These are phyloP conservation scores for Polypedilum vanderplanki DNA, from an alignment of 1,140 invertebrate genomes.

Conservation along the genomic window DNA sequence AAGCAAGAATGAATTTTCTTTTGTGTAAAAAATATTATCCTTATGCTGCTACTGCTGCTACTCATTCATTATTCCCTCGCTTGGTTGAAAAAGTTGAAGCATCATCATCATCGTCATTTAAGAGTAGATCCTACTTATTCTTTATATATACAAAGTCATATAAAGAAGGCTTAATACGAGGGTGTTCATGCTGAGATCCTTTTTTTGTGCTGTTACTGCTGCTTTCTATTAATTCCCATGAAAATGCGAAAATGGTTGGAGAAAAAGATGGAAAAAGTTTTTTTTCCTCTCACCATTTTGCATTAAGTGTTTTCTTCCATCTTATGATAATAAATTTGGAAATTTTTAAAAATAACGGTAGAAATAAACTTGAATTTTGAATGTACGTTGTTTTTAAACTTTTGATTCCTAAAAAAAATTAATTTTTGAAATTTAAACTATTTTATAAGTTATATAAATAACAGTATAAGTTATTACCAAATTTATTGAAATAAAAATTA, in stretches of 20 bases:
- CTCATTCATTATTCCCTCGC: not conserved
- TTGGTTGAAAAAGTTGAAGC: not conserved
- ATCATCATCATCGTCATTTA: not conserved
- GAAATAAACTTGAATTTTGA: too few relatives aligned
- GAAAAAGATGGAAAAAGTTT: not conserved
- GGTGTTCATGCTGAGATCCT: not conserved
- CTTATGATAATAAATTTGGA: too few relatives aligned
- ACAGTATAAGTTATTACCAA: too few relatives aligned
- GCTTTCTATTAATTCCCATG: not conserved
- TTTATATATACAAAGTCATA: not conserved
- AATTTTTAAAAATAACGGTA: too few relatives aligned
- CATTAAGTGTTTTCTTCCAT: too few relatives aligned
- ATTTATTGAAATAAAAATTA: too few relatives aligned
- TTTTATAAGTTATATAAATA: too few relatives aligned
- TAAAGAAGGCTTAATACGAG: not conserved
- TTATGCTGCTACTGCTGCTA: not conserved
- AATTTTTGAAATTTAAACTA: too few relatives aligned
- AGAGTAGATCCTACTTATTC: not conserved
- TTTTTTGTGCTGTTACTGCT: not conserved
- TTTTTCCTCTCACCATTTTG: too few relatives aligned
- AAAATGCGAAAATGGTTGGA: not conserved
- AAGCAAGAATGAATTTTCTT: not conserved
- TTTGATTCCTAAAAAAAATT: too few relatives aligned
- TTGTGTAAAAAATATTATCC: conserved; percentile 9
- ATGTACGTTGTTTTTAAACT: too few relatives aligned